A percentile compares a stretch with the other conserved stretches of the same genome.
Evolutionary conservation across 2,888 invertebrate genomes (phyloP).

Genomic region (Cerastoderma edule): DNA sequence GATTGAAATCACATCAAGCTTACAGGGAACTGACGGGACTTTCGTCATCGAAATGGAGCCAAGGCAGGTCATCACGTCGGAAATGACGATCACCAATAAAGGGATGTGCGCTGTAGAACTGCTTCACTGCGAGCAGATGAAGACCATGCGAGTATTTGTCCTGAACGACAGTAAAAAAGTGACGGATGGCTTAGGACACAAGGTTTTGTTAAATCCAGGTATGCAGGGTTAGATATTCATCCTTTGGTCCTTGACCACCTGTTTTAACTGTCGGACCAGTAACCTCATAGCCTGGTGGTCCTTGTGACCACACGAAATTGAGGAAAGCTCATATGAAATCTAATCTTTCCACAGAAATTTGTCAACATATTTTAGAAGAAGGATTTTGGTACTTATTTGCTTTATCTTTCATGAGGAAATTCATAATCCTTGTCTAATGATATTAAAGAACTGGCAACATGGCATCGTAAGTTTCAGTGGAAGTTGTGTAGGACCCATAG

Average conservation of each 20-base stretch:
- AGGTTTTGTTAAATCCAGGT: conserved; percentile 62
- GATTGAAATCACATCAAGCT: conserved; percentile 48
- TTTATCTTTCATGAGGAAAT: too few relatives aligned
- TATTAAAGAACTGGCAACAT: too few relatives aligned
- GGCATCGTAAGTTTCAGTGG: too few relatives aligned
- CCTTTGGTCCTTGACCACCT: too few relatives aligned
- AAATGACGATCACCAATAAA: conserved; percentile 59
- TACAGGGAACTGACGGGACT: conserved; percentile 47
- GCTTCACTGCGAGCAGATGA: conserved; percentile 70
- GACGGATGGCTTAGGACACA: conserved; percentile 53
- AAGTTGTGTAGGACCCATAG: too few relatives aligned
- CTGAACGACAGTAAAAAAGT: conserved; percentile 63
- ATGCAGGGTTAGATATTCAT: background rate
- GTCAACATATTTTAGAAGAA: too few relatives aligned
- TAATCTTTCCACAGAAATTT: too few relatives aligned
- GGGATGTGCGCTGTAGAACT: conserved; percentile 50
- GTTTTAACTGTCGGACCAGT: too few relatives aligned
- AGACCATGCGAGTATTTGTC: conserved; percentile 67
- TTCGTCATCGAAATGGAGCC: conserved; percentile 54
- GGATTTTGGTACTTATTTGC: too few relatives aligned
- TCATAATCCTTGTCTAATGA: too few relatives aligned
- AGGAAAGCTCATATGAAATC: background rate
- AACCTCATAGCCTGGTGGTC: too few relatives aligned
- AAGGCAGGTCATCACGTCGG: conserved; percentile 22
- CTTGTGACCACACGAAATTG: background rate